phyloP scores from a whole-genome alignment of 2,113 vertebrate species.

The Eretmochelys imbricata region DNA sequence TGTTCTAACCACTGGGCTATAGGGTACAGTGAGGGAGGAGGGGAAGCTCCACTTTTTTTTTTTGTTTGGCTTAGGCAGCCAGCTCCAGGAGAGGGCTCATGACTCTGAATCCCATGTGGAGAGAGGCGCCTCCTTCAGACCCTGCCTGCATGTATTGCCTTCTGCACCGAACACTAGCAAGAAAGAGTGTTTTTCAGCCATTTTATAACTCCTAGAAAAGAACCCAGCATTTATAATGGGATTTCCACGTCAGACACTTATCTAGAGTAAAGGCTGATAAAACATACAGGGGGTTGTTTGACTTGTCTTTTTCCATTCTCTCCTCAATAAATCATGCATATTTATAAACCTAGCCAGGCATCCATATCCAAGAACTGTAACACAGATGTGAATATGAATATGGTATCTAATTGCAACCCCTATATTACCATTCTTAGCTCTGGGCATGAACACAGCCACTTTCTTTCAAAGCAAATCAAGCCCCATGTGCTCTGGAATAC shows the following conservation, averaged over 20 bases:
- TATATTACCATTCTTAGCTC: neutral
- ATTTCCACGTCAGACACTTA: neutral
- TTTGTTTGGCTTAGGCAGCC: neutral
- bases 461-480: constrained; percentile 32
- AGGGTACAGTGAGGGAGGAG: neutral
- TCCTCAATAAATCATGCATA: neutral
- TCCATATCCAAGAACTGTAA: neutral
- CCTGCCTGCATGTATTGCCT: neutral
- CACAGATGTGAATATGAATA: neutral
- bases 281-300: neutral
- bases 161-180: neutral
- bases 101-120: neutral
- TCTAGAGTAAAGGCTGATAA: neutral
- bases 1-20: neutral
- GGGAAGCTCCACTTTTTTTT: no score
- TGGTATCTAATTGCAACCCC: neutral
- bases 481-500: neutral
- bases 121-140: neutral
- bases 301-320: neutral
- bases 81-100: neutral
- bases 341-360: neutral
- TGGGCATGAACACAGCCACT: neutral
- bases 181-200: neutral
- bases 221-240: neutral
- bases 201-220: neutral